Evolutionary conservation across 1,140 invertebrate species (phyloP).

Genomic region (Drosophila santomea): DNA sequence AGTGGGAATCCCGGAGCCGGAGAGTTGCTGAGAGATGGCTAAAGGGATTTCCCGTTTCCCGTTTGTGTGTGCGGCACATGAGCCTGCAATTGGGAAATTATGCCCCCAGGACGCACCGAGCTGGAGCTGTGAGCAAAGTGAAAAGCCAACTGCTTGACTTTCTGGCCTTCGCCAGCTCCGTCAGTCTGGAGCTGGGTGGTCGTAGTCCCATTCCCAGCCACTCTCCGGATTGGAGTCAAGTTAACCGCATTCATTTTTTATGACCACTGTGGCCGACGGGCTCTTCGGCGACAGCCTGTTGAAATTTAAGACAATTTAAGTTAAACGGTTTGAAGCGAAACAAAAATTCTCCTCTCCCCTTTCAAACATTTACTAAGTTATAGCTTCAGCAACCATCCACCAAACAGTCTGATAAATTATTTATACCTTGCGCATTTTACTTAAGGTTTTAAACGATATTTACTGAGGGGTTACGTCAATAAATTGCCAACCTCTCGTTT

Average conservation of each 20-base stretch:
- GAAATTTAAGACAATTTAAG: slow-evolving; percentile 71
- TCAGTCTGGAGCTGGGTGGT: not conserved
- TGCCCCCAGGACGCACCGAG: slow-evolving; percentile 59
- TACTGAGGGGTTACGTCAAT: not conserved
- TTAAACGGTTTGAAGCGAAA: slow-evolving; percentile 56
- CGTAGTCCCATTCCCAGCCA: not conserved
- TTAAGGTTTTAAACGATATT: not conserved
- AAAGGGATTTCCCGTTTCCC: slow-evolving; percentile 28
- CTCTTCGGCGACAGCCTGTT: slow-evolving; percentile 47
- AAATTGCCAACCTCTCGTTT: not conserved
- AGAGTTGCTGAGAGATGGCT: slow-evolving; percentile 35
- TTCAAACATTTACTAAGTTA: not conserved
- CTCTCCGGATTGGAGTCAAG: slow-evolving; percentile 40
- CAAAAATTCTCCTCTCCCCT: not conserved
- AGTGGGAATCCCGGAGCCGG: slow-evolving; percentile 49
- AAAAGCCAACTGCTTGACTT: slow-evolving; percentile 63
- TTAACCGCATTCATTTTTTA: slow-evolving; percentile 66
- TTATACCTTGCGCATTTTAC: not conserved
- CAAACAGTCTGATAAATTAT: not conserved
- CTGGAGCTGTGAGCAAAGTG: slow-evolving; percentile 36
- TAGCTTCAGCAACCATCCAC: not conserved
- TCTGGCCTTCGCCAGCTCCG: slow-evolving; percentile 54
- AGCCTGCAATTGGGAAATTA: slow-evolving; percentile 76
- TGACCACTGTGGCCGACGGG: slow-evolving; percentile 38
- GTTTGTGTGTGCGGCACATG: slow-evolving; percentile 57